Evolutionary conservation across 2,888 invertebrate genomes (phyloP).

Genomic region (Drosophila ustulata): DNA sequence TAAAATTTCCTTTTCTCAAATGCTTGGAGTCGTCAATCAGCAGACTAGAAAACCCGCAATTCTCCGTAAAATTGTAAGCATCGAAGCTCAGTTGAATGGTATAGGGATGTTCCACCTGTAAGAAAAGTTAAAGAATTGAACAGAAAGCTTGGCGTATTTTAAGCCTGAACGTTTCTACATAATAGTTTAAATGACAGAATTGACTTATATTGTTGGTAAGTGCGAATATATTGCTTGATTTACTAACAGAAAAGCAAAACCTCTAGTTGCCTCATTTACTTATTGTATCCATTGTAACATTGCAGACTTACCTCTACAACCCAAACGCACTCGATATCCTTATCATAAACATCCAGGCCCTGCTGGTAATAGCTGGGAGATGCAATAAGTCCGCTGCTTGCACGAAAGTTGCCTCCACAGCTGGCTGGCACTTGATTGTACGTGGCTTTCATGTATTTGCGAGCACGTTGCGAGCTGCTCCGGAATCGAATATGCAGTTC

Average conservation of each 20-base stretch:
- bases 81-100: slow-evolving; percentile 54
- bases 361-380: slow-evolving; percentile 92
- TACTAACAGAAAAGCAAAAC: too few relatives aligned
- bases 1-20: slow-evolving; percentile 76
- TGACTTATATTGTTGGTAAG: too few relatives aligned
- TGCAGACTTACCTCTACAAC: slow-evolving; percentile 86
- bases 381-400: slow-evolving; percentile 88
- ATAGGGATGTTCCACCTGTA: slow-evolving; percentile 86
- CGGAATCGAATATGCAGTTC: slow-evolving; percentile 89
- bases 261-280: too few relatives aligned
- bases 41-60: slow-evolving; percentile 88
- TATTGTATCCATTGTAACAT: too few relatives aligned
- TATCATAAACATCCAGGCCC: slow-evolving; percentile 86
- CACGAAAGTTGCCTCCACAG: slow-evolving; percentile 91
- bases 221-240: too few relatives aligned
- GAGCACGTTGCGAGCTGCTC: slow-evolving; percentile 86
- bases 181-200: too few relatives aligned
- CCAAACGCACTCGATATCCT: slow-evolving; percentile 92
- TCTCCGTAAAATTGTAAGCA: slow-evolving; percentile 82
- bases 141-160: too few relatives aligned
- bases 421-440: slow-evolving; percentile 86
- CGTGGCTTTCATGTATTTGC: slow-evolving; percentile 88
- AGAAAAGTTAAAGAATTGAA: too few relatives aligned
- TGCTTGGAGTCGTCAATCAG: slow-evolving; percentile 79
- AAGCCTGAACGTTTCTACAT: too few relatives aligned